Conservation (phyloP, 2,113 vertebrate genomes). For the Carlito syrichta region DNA sequence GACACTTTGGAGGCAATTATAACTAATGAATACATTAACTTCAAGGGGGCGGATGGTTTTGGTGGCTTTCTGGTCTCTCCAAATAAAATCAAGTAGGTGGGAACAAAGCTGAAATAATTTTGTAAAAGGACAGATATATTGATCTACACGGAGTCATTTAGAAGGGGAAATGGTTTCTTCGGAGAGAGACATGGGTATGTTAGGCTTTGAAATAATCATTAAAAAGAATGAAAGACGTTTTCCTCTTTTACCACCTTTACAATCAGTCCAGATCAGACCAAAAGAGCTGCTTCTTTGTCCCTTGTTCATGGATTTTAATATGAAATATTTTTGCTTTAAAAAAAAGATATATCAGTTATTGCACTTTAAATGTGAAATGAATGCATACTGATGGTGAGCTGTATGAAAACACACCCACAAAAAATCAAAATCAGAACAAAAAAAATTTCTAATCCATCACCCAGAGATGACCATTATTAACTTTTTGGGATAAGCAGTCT, state of each 20-base stretch:
- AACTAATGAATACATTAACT: slow-evolving; percentile 86
- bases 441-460: no score
- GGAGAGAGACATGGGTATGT: neutral
- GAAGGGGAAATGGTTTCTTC: slow-evolving; percentile 54
- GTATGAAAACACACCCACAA: neutral
- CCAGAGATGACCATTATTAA: neutral
- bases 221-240: neutral
- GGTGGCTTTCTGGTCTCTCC: slow-evolving; percentile 72
- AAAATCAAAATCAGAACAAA: neutral
- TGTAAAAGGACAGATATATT: slow-evolving; percentile 72
- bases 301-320: neutral
- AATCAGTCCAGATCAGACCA: accelerated
- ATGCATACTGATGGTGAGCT: no score
- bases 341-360: neutral
- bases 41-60: slow-evolving; percentile 49
- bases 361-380: neutral
- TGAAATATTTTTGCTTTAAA: neutral
- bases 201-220: neutral
- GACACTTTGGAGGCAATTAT: slow-evolving; percentile 81
- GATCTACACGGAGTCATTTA: slow-evolving; percentile 58
- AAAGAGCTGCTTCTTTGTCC: neutral
- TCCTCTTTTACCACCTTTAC: neutral
- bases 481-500: neutral
- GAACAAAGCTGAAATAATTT: slow-evolving; percentile 64
- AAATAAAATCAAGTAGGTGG: slow-evolving; percentile 74